These are phyloP conservation scores for Kryptolebias ocellatus DNA, from an alignment of 2,797 vertebrate genomes.

Conservation along the genomic window DNA sequence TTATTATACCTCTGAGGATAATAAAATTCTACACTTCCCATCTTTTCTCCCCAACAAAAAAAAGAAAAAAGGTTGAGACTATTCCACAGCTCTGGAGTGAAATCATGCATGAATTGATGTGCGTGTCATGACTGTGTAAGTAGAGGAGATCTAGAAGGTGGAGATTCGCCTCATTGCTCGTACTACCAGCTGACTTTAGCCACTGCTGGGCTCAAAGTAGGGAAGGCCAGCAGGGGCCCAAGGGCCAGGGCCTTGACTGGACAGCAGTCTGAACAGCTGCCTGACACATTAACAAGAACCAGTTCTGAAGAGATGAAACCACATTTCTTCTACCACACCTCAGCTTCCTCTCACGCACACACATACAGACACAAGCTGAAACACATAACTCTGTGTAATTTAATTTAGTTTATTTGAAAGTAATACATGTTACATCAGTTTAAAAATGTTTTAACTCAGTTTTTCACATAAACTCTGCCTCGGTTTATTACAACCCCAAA, in stretches of 20 bases:
- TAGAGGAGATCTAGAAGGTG: slow-evolving; percentile 50
- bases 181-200: slow-evolving; percentile 57
- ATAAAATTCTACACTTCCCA: slow-evolving; percentile 67
- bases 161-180: slow-evolving; percentile 74
- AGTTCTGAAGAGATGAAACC: slow-evolving; percentile 44
- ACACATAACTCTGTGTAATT: too few relatives aligned
- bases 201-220: slow-evolving; percentile 19
- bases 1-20: slow-evolving; percentile 61
- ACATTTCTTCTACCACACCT: slow-evolving; percentile 25
- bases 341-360: slow-evolving; percentile 5
- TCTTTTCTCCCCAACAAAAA: slow-evolving; percentile 56
- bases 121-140: slow-evolving; percentile 59
- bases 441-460: too few relatives aligned
- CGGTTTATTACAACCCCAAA: too few relatives aligned
- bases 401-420: too few relatives aligned
- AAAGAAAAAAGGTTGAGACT: slow-evolving; percentile 31
- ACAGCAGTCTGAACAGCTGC: slow-evolving; percentile 58
- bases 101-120: slow-evolving; percentile 54
- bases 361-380: slow-evolving; percentile 2
- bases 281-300: slow-evolving; percentile 57
- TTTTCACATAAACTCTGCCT: too few relatives aligned
- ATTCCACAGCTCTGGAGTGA: slow-evolving; percentile 51
- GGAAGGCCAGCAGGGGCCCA: slow-evolving; percentile 13
- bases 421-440: too few relatives aligned
- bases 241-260: slow-evolving; percentile 33